Percentiles rank a stretch among this genome's conserved stretches.
Conservation (phyloP, 1,140 invertebrate species). For the Euwallacea similis region DNA sequence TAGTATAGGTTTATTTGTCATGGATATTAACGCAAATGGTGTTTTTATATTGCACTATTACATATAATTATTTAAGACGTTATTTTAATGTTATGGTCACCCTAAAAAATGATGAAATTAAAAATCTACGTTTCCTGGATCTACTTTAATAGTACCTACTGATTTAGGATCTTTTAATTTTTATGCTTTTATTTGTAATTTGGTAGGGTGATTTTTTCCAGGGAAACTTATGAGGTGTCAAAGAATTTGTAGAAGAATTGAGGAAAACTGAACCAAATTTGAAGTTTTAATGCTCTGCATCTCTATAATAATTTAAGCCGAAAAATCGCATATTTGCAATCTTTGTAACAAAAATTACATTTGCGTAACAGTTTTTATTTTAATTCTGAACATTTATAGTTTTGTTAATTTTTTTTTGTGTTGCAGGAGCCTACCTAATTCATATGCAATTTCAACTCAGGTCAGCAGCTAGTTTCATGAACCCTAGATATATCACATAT, state of each 20-base stretch:
- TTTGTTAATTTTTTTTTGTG: not conserved
- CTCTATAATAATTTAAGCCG: no score
- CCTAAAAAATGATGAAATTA: no score
- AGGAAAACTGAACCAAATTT: no score
- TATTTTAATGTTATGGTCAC: not conserved
- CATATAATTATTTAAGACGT: not conserved
- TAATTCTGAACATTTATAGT: not conserved
- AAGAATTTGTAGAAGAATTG: no score
- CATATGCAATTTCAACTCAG: conserved; percentile 58
- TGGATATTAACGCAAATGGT: no score
- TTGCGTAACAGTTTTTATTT: not conserved
- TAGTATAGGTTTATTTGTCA: no score
- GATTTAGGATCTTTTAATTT: no score
- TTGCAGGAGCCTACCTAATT: conserved; percentile 61
- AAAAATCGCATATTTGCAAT: not conserved
- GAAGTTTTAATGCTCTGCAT: no score
- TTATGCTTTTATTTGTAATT: not conserved
- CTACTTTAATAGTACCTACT: no score
- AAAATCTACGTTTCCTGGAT: no score
- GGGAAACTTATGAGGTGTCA: no score
- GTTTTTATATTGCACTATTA: no score
- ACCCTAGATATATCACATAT: conserved; percentile 52
- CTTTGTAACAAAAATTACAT: not conserved
- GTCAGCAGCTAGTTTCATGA: conserved; percentile 55
- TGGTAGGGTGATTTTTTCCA: not conserved